Evolutionary conservation across 2,797 vertebrate species (phyloP).

Genomic region (Stomatorhinus walkeri): DNA sequence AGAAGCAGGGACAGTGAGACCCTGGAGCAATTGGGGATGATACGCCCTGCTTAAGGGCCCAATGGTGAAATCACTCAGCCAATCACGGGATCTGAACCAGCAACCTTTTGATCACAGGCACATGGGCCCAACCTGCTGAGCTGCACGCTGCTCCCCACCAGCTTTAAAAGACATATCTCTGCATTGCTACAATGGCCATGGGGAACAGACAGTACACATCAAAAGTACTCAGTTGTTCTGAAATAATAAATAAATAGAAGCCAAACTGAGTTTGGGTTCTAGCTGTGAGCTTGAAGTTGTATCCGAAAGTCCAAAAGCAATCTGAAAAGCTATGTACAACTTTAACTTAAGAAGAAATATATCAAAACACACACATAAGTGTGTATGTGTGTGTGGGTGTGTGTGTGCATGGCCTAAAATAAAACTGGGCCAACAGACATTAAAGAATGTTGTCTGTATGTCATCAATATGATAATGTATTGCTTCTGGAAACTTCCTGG

Average conservation of each 20-base stretch:
- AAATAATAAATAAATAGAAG: constrained; percentile 3
- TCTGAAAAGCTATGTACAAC: not conserved
- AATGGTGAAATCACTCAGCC: not conserved
- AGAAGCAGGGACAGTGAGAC: not conserved
- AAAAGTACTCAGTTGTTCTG: not conserved
- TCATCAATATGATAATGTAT: constrained; percentile 15
- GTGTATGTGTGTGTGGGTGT: no score
- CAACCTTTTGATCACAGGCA: not conserved
- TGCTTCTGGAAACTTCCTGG: not conserved
- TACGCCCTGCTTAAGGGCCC: not conserved
- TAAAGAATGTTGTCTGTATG: not conserved
- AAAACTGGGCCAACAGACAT: not conserved
- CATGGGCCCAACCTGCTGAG: not conserved
- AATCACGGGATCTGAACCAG: not conserved
- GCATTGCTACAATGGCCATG: not conserved
- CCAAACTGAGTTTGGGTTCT: not conserved
- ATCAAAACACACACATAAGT: not conserved
- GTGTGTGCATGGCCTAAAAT: not conserved
- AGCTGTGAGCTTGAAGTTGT: not conserved
- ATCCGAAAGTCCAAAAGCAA: not conserved
- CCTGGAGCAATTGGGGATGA: not conserved
- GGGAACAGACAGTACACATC: not conserved
- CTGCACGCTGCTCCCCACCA: not conserved
- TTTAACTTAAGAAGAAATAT: not conserved
- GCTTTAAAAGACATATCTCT: not conserved